Percentiles rank a stretch among this genome's conserved stretches.
Conservation (phyloP, 2,113 vertebrate species). For the Xenus cinereus region DNA sequence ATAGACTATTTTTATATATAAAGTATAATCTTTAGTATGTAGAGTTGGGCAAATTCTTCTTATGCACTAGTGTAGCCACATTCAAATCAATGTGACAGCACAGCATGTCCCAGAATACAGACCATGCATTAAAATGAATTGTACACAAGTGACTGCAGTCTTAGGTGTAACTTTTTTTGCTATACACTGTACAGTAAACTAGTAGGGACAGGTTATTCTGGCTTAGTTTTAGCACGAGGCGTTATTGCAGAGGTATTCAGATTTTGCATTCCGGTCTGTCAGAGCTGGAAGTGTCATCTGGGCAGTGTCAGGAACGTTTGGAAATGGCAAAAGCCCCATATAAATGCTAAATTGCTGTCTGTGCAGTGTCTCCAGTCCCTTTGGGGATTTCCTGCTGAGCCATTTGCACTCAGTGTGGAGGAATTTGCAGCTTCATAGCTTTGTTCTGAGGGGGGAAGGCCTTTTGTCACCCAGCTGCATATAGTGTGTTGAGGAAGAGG, state of each 20-base stretch:
- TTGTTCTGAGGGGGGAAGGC: background rate
- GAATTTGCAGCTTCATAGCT: background rate
- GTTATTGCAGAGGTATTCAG: background rate
- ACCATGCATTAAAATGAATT: background rate
- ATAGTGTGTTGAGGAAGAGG: background rate
- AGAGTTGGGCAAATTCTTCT: background rate
- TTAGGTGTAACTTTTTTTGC: background rate
- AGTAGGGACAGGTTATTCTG: background rate
- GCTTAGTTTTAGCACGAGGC: background rate
- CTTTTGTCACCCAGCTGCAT: background rate
- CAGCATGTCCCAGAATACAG: background rate
- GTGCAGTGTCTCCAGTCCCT: background rate
- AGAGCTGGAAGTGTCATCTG: background rate
- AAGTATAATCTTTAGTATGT: background rate
- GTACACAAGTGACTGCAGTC: background rate
- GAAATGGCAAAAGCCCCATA: background rate
- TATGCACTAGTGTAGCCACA: background rate
- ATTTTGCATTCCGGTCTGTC: background rate
- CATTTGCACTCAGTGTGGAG: background rate
- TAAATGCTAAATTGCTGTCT: background rate
- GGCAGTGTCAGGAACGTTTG: background rate
- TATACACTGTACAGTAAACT: background rate
- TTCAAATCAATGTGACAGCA: background rate
- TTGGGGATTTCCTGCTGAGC: background rate
- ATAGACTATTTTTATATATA: background rate